A percentile compares a stretch with the other conserved stretches of the same genome.
These are phyloP conservation scores for Drosophila orosa DNA, from an alignment of 1,140 invertebrate genomes.

Conservation along the genomic window DNA sequence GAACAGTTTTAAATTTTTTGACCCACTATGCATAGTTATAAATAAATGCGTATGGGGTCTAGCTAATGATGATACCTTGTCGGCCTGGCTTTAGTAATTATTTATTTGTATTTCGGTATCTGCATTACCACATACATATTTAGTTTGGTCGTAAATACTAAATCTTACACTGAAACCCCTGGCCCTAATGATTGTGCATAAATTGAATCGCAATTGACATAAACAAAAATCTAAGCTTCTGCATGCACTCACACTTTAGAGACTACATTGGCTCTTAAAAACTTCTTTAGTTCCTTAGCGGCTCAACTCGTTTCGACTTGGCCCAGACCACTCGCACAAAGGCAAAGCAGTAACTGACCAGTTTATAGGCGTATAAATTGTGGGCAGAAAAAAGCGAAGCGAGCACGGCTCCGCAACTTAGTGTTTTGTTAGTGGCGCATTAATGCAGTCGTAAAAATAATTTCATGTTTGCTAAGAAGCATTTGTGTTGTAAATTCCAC, in stretches of 20 bases:
- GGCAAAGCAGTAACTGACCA: constrained; percentile 39
- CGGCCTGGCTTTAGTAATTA: constrained; percentile 12
- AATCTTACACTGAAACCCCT: constrained; percentile 22
- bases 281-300: constrained; percentile 5
- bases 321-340: constrained; percentile 23
- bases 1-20: not conserved
- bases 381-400: constrained; percentile 21
- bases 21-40: constrained; percentile 23
- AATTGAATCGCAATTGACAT: constrained; percentile 53
- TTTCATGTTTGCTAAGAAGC: constrained; percentile 53
- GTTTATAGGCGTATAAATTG: constrained; percentile 70
- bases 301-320: constrained; percentile 7
- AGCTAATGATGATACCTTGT: constrained; percentile 30
- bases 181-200: constrained; percentile 36
- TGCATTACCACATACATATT: constrained; percentile 34
- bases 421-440: constrained; percentile 55
- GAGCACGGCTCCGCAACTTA: constrained; percentile 46
- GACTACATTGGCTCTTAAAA: constrained; percentile 35
- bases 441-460: constrained; percentile 67
- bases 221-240: constrained; percentile 65
- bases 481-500: constrained; percentile 68
- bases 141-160: constrained; percentile 52
- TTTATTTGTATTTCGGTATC: constrained; percentile 41
- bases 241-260: constrained; percentile 54
- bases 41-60: constrained; percentile 38